A percentile compares a stretch with the other conserved stretches of the same genome.
phyloP scores from a whole-genome alignment of 64 coral and sea anemone genomes.

The Actinia equina region DNA sequence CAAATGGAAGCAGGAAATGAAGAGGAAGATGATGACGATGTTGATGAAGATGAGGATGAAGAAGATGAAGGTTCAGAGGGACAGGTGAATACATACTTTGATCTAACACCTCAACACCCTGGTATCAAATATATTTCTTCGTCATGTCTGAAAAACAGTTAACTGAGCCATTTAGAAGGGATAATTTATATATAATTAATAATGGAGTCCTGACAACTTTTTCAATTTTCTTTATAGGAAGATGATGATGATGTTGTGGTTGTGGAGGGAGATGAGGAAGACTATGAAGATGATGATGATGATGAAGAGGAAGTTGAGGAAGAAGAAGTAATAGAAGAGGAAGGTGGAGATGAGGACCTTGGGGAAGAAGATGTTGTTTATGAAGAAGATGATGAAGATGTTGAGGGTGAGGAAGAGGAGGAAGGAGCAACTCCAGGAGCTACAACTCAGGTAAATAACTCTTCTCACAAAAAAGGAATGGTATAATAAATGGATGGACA shows the following conservation, averaged over 20 bases:
- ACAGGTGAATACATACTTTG: background rate
- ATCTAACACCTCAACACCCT: too few species aligned
- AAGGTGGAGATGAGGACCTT: conserved; percentile 30
- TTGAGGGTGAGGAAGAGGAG: conserved; percentile 30
- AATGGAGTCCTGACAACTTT: too few species aligned
- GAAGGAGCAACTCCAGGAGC: background rate
- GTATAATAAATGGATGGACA: too few species aligned
- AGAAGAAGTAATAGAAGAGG: conserved; percentile 41
- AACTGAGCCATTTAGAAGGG: too few species aligned
- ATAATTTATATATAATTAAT: too few species aligned
- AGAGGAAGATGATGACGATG: conserved; percentile 43
- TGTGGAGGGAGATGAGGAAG: conserved; percentile 48
- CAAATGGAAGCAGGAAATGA: conserved; percentile 16
- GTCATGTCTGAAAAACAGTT: too few species aligned
- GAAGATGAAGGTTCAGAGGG: conserved; percentile 22
- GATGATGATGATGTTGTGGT: conserved; percentile 57
- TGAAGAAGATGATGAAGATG: conserved; percentile 51
- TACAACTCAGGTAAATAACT: background rate
- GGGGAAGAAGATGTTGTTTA: conserved; percentile 30
- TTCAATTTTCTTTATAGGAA: background rate
- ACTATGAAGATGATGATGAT: conserved; percentile 60
- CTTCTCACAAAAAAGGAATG: background rate
- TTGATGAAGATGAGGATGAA: conserved; percentile 48
- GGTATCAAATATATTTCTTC: too few species aligned
- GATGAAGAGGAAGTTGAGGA: conserved; percentile 53